A percentile compares a stretch with the other conserved stretches of the same genome.
Evolutionary conservation across 1,140 invertebrate species (phyloP).

Genomic region (Eumaeus atala): DNA sequence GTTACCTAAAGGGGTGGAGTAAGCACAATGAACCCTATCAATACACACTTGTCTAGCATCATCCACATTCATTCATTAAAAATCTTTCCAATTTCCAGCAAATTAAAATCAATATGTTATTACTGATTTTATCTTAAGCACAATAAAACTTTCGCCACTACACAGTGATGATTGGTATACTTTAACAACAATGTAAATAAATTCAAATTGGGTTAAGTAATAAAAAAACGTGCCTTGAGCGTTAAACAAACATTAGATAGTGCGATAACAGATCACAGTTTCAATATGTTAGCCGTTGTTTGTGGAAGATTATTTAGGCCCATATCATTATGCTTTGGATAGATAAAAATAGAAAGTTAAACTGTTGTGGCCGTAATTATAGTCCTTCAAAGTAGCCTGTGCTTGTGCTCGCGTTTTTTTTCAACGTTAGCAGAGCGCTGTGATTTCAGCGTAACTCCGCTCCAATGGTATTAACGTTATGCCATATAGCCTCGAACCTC

Average conservation of each 20-base stretch:
- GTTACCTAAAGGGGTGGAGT: too few species aligned
- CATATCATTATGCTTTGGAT: not conserved
- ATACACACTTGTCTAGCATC: too few species aligned
- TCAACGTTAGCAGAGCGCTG: too few species aligned
- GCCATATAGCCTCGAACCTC: too few species aligned
- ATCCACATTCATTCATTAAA: too few species aligned
- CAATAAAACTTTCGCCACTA: conserved; percentile 14
- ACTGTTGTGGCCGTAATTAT: not conserved
- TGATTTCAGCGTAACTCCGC: too few species aligned
- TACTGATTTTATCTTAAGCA: not conserved
- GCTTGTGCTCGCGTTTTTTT: too few species aligned
- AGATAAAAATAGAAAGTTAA: not conserved
- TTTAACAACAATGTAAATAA: not conserved
- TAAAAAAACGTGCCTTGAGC: conserved; percentile 7
- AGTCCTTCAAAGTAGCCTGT: too few species aligned
- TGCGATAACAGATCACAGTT: conserved; percentile 1
- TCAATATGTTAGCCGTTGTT: not conserved
- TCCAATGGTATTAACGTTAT: too few species aligned
- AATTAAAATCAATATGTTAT: too few species aligned
- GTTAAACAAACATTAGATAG: conserved; percentile 14
- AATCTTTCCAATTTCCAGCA: too few species aligned
- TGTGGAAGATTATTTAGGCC: not conserved
- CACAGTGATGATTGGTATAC: not conserved
- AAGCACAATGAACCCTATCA: too few species aligned
- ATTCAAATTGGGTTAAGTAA: conserved; percentile 14